Conservation (phyloP, 2,113 vertebrate genomes). For the Pteropus alecto region DNA sequence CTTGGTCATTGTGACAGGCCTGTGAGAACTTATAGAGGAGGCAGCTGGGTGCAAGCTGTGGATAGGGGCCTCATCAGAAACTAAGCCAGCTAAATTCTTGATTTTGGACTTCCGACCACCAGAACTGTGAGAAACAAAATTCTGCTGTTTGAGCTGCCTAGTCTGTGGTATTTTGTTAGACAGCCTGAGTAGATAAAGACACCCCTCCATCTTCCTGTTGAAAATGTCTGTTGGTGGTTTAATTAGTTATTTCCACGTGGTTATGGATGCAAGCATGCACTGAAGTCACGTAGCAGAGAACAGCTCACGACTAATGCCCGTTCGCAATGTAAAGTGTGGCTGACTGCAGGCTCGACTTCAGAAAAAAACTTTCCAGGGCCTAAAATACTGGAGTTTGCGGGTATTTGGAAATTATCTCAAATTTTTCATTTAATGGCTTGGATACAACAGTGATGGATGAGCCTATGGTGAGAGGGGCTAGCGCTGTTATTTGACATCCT, state of each 20-base stretch:
- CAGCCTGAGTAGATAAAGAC: no score
- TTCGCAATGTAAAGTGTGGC: rapidly evolving
- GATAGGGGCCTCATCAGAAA: neutral
- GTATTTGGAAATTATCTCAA: neutral
- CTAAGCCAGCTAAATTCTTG: rapidly evolving
- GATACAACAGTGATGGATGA: neutral
- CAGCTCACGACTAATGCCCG: neutral
- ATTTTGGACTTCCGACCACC: neutral
- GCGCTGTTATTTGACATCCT: neutral
- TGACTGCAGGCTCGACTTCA: neutral
- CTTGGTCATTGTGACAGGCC: neutral
- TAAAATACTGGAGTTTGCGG: neutral
- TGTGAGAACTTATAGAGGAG: neutral
- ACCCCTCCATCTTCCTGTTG: neutral
- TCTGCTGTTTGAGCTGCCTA: neutral
- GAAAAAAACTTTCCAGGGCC: neutral
- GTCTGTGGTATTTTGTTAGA: neutral
- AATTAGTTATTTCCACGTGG: rapidly evolving
- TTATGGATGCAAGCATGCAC: rapidly evolving
- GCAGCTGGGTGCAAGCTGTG: neutral
- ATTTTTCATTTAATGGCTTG: neutral
- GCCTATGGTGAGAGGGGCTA: neutral
- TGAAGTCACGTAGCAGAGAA: neutral
- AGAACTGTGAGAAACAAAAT: neutral
- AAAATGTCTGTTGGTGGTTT: rapidly evolving